These are phyloP conservation scores for Laticauda colubrina DNA, from an alignment of 2,113 vertebrate species.

Conservation along the genomic window DNA sequence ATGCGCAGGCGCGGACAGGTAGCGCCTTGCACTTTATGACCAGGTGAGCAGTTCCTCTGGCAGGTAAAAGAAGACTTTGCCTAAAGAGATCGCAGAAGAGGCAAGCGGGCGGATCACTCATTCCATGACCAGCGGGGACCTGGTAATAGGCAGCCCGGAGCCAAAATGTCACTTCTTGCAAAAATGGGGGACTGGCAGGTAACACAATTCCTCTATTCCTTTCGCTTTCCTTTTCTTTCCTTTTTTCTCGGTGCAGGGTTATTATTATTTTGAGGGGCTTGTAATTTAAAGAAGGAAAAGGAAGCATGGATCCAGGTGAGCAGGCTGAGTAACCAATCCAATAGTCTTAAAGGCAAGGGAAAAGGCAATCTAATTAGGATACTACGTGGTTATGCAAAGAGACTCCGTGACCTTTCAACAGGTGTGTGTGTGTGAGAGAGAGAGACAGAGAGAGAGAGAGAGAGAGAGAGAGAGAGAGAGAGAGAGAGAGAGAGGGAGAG, in stretches of 20 bases:
- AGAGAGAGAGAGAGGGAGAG: neutral
- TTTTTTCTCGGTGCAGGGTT: neutral
- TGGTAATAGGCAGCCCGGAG: slow-evolving; percentile 57
- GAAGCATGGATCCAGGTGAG: neutral
- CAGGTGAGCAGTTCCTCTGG: slow-evolving; percentile 88
- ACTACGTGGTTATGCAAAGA: neutral
- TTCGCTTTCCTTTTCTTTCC: slow-evolving; percentile 13
- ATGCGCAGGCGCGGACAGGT: slow-evolving; percentile 89
- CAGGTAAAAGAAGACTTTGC: slow-evolving; percentile 85
- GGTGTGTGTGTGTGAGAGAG: neutral
- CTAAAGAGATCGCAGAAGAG: slow-evolving; percentile 71
- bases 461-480: neutral
- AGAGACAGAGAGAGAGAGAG: neutral
- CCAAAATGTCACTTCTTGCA: slow-evolving; percentile 89
- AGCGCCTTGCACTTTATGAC: slow-evolving; percentile 84
- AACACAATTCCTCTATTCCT: slow-evolving; percentile 54
- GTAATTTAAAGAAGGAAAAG: neutral
- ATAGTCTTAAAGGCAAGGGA: neutral
- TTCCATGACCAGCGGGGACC: slow-evolving; percentile 73
- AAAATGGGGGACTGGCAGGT: slow-evolving; percentile 98
- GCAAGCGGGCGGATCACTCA: slow-evolving; percentile 75
- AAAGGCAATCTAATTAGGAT: neutral
- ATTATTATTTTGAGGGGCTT: neutral
- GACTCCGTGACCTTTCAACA: neutral
- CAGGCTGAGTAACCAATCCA: neutral